phyloP scores from a whole-genome alignment of 2,113 vertebrate genomes.

The Motacilla tschutschensis region DNA sequence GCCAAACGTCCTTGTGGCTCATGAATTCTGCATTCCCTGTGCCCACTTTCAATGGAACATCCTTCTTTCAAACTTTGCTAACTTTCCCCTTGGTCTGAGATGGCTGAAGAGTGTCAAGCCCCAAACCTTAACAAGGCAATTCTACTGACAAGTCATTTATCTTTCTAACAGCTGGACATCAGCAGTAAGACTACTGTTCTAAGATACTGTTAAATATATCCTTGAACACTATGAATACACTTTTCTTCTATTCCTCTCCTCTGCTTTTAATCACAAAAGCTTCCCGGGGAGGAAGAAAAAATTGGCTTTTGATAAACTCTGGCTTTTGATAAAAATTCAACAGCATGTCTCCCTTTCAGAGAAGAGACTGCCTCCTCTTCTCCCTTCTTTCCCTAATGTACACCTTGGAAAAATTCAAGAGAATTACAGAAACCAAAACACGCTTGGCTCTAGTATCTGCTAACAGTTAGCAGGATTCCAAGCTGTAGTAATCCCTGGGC shows the following conservation, averaged over 20 bases:
- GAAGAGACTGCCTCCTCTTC: not conserved
- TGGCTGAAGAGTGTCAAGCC: not conserved
- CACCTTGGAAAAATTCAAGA: not conserved
- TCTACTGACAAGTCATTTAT: not conserved
- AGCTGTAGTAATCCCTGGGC: not conserved
- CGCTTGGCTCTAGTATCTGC: not conserved
- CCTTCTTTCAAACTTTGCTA: not conserved
- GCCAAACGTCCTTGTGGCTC: not conserved
- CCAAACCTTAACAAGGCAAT: not conserved
- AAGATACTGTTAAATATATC: not conserved
- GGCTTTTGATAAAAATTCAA: not conserved
- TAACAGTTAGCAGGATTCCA: not conserved
- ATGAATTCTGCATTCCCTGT: not conserved
- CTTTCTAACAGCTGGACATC: not conserved
- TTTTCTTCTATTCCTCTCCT: not conserved
- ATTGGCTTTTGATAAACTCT: not conserved
- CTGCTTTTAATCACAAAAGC: rapidly evolving
- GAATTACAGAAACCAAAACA: not conserved
- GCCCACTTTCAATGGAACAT: not conserved
- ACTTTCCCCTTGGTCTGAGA: not conserved
- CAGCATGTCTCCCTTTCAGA: not conserved
- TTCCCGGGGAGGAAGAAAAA: not conserved
- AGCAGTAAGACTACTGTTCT: not conserved
- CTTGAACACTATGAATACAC: not conserved
- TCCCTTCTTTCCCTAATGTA: not conserved